phyloP scores from a whole-genome alignment of 2,113 vertebrate species.

The Gnathonemus echidnorhynchus region DNA sequence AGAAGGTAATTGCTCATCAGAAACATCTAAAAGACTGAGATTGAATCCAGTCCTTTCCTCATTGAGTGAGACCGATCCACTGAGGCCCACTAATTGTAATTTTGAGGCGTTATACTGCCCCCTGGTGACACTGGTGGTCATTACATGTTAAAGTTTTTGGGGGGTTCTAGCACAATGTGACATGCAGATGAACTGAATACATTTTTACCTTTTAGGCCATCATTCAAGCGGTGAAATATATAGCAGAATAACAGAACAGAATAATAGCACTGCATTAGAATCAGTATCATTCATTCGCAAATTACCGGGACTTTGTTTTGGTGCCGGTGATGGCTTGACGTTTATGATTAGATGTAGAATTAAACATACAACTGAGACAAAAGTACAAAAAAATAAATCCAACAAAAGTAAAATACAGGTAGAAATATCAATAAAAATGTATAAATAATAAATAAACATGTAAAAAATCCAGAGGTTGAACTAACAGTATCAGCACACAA shows the following conservation, averaged over 20 bases:
- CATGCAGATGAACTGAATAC: background rate
- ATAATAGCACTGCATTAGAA: background rate
- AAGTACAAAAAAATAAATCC: background rate
- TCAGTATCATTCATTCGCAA: background rate
- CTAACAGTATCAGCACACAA: constrained; percentile 16
- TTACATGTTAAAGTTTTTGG: constrained; percentile 14
- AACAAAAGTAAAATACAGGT: background rate
- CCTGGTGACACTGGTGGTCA: constrained; percentile 2
- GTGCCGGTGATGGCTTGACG: background rate
- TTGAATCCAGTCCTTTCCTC: too few relatives aligned
- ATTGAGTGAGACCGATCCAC: too few relatives aligned
- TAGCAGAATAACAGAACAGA: background rate
- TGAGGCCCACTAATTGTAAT: background rate
- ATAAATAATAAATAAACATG: background rate
- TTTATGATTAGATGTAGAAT: background rate
- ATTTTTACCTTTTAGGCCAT: background rate
- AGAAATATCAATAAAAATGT: background rate
- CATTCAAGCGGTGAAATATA: background rate
- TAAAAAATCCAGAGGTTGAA: background rate
- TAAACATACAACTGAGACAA: background rate
- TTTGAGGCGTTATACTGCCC: constrained; percentile 32
- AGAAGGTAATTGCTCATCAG: too few relatives aligned
- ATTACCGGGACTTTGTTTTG: background rate
- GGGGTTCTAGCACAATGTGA: too few relatives aligned
- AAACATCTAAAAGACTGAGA: too few relatives aligned